These are phyloP conservation scores for Melikaiella ostensackeni DNA, from an alignment of 2,888 invertebrate species.

Conservation along the genomic window DNA sequence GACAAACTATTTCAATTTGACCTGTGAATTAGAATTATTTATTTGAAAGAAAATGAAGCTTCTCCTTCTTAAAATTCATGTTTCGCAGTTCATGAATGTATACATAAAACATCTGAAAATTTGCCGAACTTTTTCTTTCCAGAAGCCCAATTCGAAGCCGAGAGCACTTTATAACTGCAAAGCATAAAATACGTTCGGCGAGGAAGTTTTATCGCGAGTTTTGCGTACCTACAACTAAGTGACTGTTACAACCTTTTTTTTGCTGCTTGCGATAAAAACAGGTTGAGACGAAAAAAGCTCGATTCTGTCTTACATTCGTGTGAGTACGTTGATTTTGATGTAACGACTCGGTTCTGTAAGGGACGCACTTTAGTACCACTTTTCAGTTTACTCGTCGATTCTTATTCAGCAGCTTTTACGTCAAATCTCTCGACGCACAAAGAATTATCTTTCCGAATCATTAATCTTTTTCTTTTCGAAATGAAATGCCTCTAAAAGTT, in stretches of 20 bases:
- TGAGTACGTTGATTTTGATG: neutral
- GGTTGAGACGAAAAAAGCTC: neutral
- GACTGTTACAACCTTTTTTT: conserved; percentile 15
- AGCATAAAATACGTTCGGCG: conserved; percentile 13
- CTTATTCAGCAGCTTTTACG: conserved; percentile 3
- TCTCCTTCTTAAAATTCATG: neutral
- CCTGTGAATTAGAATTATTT: no score
- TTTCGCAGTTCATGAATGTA: neutral
- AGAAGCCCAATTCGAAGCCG: neutral
- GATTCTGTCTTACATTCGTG: neutral
- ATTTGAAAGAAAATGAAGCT: neutral
- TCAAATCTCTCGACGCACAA: conserved; percentile 10
- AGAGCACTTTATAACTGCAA: conserved; percentile 16
- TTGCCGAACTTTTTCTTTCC: neutral
- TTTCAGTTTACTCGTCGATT: conserved; percentile 1
- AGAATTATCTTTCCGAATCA: conserved; percentile 43
- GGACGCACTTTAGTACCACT: conserved; percentile 25
- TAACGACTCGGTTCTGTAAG: neutral
- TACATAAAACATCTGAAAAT: neutral
- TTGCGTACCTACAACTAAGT: neutral
- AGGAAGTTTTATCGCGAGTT: conserved; percentile 21
- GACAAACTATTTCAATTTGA: no score
- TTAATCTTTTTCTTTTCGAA: conserved; percentile 40
- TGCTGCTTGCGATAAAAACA: neutral
- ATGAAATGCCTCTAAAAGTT: conserved; percentile 19